phyloP scores from a whole-genome alignment of 2,797 vertebrate species.

The Paguma larvata region DNA sequence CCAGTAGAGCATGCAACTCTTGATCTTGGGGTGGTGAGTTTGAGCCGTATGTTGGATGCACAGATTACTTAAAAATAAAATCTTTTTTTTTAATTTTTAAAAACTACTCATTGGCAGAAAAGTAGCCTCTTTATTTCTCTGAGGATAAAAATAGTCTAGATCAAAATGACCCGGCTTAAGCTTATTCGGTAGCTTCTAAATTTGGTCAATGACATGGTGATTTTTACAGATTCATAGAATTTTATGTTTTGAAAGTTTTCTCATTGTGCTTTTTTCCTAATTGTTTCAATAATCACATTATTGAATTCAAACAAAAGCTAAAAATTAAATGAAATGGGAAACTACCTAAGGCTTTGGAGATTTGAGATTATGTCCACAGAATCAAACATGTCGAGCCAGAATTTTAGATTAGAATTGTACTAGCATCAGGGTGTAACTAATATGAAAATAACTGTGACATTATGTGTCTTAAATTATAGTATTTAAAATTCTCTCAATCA shows the following conservation, averaged over 20 bases:
- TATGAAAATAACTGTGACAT: not conserved
- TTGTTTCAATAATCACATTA: conserved; percentile 10
- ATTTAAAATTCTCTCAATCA: conserved; percentile 35
- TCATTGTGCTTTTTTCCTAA: not conserved
- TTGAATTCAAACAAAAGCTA: not conserved
- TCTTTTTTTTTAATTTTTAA: not conserved
- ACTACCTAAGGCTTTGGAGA: not conserved
- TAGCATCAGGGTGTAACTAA: not conserved
- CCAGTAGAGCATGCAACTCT: not conserved
- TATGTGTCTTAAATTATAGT: not conserved
- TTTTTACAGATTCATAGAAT: not conserved
- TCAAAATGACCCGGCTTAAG: not conserved
- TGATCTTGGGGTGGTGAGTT: not conserved
- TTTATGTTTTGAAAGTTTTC: not conserved
- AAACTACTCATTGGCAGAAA: not conserved
- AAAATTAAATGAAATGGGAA: not conserved
- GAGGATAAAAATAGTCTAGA: not conserved
- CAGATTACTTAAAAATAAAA: not conserved
- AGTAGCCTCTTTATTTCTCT: not conserved
- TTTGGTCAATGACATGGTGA: not conserved
- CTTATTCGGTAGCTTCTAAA: not conserved
- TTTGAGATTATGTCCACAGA: not conserved
- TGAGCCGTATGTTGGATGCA: not conserved
- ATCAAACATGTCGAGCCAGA: not conserved
- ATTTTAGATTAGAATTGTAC: not conserved